Conservation (phyloP, 2,888 invertebrate genomes). For the Xiphydria camelus region DNA sequence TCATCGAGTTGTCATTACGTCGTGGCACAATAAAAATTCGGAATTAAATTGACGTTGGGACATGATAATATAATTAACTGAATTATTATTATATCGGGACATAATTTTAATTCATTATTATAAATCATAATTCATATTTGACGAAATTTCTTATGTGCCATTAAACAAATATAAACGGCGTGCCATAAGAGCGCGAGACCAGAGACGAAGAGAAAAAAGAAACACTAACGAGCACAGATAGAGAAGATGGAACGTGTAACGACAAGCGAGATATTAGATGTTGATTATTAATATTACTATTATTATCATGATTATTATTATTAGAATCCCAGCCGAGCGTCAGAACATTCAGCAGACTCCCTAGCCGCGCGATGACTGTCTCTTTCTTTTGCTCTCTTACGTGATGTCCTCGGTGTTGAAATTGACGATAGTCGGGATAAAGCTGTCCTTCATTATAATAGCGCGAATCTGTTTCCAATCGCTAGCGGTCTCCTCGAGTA, state of each 20-base stretch:
- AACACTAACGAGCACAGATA: slow-evolving; percentile 4
- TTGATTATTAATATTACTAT: too few species aligned
- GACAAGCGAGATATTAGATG: slow-evolving; percentile 41
- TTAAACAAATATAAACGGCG: too few species aligned
- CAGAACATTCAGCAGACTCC: slow-evolving; percentile 37
- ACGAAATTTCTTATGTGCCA: too few species aligned
- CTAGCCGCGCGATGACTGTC: slow-evolving; percentile 11
- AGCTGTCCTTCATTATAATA: slow-evolving; percentile 92
- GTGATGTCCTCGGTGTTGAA: slow-evolving; percentile 91
- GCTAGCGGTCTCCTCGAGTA: slow-evolving; percentile 86
- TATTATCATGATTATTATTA: too few species aligned
- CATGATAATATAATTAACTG: too few species aligned
- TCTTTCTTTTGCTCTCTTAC: slow-evolving; percentile 65
- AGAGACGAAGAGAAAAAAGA: neutral
- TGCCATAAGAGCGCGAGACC: too few species aligned
- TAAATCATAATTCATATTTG: too few species aligned
- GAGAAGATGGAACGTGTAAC: slow-evolving; percentile 32
- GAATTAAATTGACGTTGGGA: too few species aligned
- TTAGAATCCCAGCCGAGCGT: slow-evolving; percentile 39
- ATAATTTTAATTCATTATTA: too few species aligned
- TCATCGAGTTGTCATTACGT: too few species aligned
- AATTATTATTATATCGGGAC: too few species aligned
- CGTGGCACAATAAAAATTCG: too few species aligned
- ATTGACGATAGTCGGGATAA: slow-evolving; percentile 91
- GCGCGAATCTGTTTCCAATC: slow-evolving; percentile 94